Conservation (phyloP, 2,797 vertebrate species). For the Carapus acus region DNA sequence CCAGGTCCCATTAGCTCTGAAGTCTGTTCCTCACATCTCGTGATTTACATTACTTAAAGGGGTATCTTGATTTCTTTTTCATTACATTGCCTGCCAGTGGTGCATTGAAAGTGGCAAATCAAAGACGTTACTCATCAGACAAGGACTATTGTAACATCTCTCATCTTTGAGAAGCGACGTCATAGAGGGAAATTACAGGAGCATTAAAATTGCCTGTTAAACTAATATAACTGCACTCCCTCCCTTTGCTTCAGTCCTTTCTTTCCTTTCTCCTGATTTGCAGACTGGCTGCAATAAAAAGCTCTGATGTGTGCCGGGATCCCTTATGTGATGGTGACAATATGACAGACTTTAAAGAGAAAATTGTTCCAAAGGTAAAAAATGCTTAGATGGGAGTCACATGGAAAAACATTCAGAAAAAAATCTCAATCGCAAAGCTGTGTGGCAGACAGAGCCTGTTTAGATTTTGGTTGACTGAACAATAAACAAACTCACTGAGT, state of each 20-base stretch:
- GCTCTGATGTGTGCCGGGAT: slow-evolving; percentile 39
- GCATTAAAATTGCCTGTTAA: slow-evolving; percentile 10
- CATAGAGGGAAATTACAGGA: slow-evolving; percentile 24
- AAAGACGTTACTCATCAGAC: too few relatives aligned
- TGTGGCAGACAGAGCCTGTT: slow-evolving; percentile 15
- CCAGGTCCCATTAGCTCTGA: slow-evolving; percentile 29
- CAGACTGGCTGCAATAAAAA: slow-evolving; percentile 61
- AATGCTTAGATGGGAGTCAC: slow-evolving; percentile 34
- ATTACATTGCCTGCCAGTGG: slow-evolving; percentile 8
- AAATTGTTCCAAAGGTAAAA: slow-evolving; percentile 53
- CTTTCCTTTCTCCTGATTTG: slow-evolving; percentile 34
- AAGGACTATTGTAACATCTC: too few relatives aligned
- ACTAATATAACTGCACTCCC: slow-evolving; percentile 31
- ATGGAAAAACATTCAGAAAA: slow-evolving; percentile 30
- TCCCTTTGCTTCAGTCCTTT: slow-evolving; percentile 37
- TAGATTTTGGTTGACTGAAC: slow-evolving; percentile 42
- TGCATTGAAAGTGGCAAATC: slow-evolving; percentile 23
- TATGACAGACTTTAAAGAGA: slow-evolving; percentile 29
- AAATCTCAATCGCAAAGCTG: slow-evolving; percentile 15
- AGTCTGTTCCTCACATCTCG: slow-evolving; percentile 21
- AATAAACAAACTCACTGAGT: slow-evolving; percentile 74
- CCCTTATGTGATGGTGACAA: slow-evolving; percentile 40
- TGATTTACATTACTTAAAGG: slow-evolving; percentile 18
- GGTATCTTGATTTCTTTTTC: background rate
- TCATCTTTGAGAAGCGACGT: too few relatives aligned